A percentile compares a stretch with the other conserved stretches of the same genome.
These are phyloP conservation scores for Meriones unguiculatus DNA, from an alignment of 2,113 vertebrate species.

Conservation along the genomic window DNA sequence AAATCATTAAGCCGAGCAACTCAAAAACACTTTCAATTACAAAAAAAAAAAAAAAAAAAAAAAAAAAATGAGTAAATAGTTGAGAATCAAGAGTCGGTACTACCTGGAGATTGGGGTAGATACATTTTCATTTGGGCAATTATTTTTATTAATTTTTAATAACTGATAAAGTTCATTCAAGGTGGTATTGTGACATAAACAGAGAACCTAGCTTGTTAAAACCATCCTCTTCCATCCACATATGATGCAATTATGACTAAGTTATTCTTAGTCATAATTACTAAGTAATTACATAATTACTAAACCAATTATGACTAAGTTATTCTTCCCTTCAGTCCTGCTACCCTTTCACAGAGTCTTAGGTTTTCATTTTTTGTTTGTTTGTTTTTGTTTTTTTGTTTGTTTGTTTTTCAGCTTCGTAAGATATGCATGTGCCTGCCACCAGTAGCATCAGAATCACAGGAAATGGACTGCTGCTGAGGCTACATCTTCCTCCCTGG, in stretches of 20 bases:
- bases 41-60: not conserved
- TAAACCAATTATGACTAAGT: not conserved
- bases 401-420: not conserved
- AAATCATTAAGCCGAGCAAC: not conserved
- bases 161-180: not conserved
- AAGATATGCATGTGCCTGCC: not conserved
- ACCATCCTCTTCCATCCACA: not conserved
- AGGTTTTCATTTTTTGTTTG: too few species aligned
- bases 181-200: not conserved
- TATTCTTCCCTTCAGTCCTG: not conserved
- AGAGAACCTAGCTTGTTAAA: not conserved
- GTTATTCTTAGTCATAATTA: too few species aligned
- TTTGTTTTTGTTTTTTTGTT: too few species aligned
- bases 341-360: not conserved
- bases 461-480: not conserved
- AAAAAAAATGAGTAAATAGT: not conserved
- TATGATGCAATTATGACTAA: not conserved
- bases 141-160: constrained; percentile 32
- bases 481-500: not conserved
- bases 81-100: not conserved
- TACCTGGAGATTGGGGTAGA: not conserved
- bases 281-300: too few species aligned
- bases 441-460: not conserved
- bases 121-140: not conserved
- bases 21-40: not conserved